phyloP scores from a whole-genome alignment of 1,140 invertebrate genomes.

The Drosophila ogumai region DNA sequence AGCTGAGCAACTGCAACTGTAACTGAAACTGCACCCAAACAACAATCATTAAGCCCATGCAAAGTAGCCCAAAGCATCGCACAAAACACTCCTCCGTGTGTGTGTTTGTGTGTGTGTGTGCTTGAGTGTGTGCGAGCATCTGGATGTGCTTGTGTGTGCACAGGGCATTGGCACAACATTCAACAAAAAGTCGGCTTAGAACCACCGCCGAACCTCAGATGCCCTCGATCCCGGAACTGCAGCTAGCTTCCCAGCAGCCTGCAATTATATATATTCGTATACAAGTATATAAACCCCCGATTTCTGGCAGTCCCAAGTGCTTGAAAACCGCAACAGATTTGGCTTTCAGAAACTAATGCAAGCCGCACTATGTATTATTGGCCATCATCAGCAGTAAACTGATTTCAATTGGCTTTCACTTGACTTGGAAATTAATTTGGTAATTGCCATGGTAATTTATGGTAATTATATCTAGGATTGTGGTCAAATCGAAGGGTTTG shows the following conservation, averaged over 20 bases:
- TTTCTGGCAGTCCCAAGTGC: constrained; percentile 5
- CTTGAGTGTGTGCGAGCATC: neutral
- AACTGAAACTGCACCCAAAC: constrained; percentile 74
- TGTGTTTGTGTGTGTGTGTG: constrained; percentile 5
- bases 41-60: constrained; percentile 74
- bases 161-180: constrained; percentile 45
- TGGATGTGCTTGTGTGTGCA: constrained; percentile 5
- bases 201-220: constrained; percentile 25
- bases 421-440: constrained; percentile 6
- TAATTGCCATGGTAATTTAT: neutral
- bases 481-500: too few species aligned
- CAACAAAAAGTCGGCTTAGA: neutral
- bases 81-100: constrained; percentile 24
- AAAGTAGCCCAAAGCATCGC: constrained; percentile 67
- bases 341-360: neutral
- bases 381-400: constrained; percentile 1
- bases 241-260: neutral
- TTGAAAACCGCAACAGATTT: constrained; percentile 13
- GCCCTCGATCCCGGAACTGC: constrained; percentile 6
- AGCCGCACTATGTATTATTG: neutral
- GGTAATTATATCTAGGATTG: too few species aligned
- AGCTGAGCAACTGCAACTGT: constrained; percentile 43
- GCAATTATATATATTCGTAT: neutral
- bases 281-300: neutral
- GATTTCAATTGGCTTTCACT: neutral